Conservation (phyloP, 2,113 vertebrate species). For the Ariopsis seemanni region DNA sequence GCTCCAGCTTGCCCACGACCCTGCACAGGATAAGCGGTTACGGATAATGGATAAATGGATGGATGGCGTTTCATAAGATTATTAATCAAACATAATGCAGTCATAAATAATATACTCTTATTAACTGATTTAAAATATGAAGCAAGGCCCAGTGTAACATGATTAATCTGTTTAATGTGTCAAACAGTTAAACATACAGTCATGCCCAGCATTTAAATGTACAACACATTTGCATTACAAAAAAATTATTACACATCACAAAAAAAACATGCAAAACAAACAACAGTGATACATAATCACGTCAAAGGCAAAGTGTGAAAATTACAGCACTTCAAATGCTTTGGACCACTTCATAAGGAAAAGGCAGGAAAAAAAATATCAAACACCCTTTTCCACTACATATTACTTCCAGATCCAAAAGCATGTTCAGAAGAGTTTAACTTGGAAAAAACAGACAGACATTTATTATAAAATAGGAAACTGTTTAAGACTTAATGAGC, state of each 20-base stretch:
- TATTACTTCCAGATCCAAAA: slow-evolving; percentile 17
- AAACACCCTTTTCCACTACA: slow-evolving; percentile 29
- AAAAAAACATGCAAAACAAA: slow-evolving; percentile 34
- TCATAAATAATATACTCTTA: background rate
- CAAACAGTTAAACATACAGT: slow-evolving; percentile 36
- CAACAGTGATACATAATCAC: slow-evolving; percentile 17
- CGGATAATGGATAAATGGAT: no score
- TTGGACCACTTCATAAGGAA: slow-evolving; percentile 42
- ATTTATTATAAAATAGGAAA: slow-evolving; percentile 37
- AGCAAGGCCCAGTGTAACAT: background rate
- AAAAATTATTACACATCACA: background rate
- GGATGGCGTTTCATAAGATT: background rate
- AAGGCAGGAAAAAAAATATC: background rate
- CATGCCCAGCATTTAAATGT: slow-evolving; percentile 43
- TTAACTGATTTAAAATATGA: background rate
- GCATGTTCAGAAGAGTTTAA: slow-evolving; percentile 17
- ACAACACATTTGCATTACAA: slow-evolving; percentile 42
- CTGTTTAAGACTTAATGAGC: background rate
- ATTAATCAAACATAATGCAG: background rate
- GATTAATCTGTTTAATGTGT: slow-evolving; percentile 48
- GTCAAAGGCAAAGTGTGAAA: slow-evolving; percentile 26
- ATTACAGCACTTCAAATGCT: slow-evolving; percentile 43
- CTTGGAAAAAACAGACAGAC: slow-evolving; percentile 19
- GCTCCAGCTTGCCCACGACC: no score
- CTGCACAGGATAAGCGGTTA: no score